Evolutionary conservation across 1,140 invertebrate genomes (phyloP).

Genomic region (Drosophila busckii): DNA sequence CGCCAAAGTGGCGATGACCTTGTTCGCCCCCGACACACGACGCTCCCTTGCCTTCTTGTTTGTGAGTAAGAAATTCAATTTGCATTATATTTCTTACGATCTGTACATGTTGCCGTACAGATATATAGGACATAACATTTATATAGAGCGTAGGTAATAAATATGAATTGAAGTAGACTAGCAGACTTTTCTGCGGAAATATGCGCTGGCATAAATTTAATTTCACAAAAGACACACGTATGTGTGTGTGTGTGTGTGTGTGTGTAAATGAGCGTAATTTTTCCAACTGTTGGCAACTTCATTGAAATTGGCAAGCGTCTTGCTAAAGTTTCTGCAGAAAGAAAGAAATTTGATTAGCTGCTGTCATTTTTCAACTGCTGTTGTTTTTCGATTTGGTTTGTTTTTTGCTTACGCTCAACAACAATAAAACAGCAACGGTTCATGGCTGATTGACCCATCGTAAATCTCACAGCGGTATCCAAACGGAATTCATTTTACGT

Average conservation of each 20-base stretch:
- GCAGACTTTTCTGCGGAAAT: too few species aligned
- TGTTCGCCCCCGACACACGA: background rate
- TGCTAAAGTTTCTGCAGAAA: too few species aligned
- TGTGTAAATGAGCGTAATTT: too few species aligned
- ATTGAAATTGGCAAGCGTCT: too few species aligned
- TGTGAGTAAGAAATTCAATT: slow-evolving; percentile 54
- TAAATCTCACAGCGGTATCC: slow-evolving; percentile 54
- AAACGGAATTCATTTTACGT: slow-evolving; percentile 23
- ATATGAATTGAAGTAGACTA: too few species aligned
- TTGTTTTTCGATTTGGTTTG: background rate
- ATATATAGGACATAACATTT: slow-evolving; percentile 29
- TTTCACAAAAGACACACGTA: too few species aligned
- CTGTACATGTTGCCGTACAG: slow-evolving; percentile 56
- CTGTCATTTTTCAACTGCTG: slow-evolving; percentile 31
- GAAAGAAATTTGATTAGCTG: slow-evolving; percentile 61
- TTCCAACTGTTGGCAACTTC: too few species aligned
- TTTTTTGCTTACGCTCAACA: slow-evolving; percentile 7
- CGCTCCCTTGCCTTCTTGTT: background rate
- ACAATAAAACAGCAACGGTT: slow-evolving; percentile 58
- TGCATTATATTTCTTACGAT: slow-evolving; percentile 63
- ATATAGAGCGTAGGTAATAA: slow-evolving; percentile 4
- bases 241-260: too few species aligned
- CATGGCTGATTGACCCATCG: slow-evolving; percentile 61
- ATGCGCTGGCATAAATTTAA: too few species aligned
- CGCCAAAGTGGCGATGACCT: slow-evolving; percentile 26